Evolutionary conservation across 2,797 vertebrate genomes (phyloP), one percentile per base, ranked within the genome.

Genomic region (Pygocentrus nattereri): DNA sequence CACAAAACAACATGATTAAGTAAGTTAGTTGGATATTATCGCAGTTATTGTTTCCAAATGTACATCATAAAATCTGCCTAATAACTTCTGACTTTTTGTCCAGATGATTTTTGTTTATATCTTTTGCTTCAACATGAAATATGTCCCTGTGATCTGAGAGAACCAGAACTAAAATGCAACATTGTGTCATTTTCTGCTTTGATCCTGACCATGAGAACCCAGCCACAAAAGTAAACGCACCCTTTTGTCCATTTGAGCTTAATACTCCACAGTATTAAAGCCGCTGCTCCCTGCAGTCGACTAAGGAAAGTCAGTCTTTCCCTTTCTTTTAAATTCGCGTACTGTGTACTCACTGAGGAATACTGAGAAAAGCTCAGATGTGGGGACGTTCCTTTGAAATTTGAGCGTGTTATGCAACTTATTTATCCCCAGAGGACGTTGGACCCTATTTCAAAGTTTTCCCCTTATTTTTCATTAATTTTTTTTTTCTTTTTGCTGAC

Each of bases 381-480:
- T 65, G 34, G 47, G 56, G 27, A 47, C 30, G 12, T 44, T 50
- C 38, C 59, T 75, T 64, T 68, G 56, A 83, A 77, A 34, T 56
- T 52, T 75, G 78, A 78, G 67, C 72, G 82, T 56, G 74, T 91
- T 90, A 44, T 78, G 71, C 88, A 91, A 89, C 82, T 75, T 86
- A 85, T 90, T 90, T 88, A 80, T 76, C 59, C 85, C 82, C 38
- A 31, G 84, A 86, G 52, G 50, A 80, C 12, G 0, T 47, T 76
- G 47, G 34, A 44, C 69, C 56, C 61, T 64, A 73, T 34, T 68
- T 27, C 34, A 54, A 79, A 47, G 58, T 76, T 85, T 82, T 73
- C 78, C 67, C 74, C 79, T 69, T 56, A 25, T 49, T 52, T 16
- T 15, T 30, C 11, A 1, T 16, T n/a, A n/a, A n/a, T 30, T 13